phyloP scores from a whole-genome alignment of 1,140 invertebrate genomes.

The Lepidurus apus region DNA sequence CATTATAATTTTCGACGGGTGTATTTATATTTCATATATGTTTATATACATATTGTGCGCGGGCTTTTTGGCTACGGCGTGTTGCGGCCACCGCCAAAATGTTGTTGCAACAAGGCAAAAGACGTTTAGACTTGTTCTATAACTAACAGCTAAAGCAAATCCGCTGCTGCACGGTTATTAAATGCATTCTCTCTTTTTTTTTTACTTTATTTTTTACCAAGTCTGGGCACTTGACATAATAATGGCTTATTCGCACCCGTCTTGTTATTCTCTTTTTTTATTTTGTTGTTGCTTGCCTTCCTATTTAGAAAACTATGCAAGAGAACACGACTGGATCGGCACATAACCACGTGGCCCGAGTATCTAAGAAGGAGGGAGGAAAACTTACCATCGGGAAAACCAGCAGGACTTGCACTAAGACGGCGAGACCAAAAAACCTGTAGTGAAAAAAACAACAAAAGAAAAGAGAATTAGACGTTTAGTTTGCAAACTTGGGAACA shows the following conservation, averaged over 20 bases:
- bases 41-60: not conserved
- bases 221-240: slow-evolving; percentile 14
- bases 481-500: not conserved
- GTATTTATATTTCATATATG: not conserved
- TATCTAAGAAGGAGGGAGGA: not conserved
- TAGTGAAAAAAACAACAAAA: not conserved
- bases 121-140: not conserved
- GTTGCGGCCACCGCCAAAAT: not conserved
- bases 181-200: not conserved
- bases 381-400: slow-evolving; percentile 21
- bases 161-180: not conserved
- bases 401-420: slow-evolving; percentile 13
- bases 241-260: slow-evolving; percentile 14
- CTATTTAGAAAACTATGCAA: not conserved
- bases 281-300: not conserved
- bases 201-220: not conserved
- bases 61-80: not conserved
- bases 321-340: not conserved
- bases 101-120: too few species aligned
- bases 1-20: not conserved
- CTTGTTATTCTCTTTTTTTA: not conserved
- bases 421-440: not conserved
- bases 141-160: slow-evolving; percentile 14
- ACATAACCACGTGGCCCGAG: not conserved
- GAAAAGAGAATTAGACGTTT: not conserved